Percentiles rank a stretch among this genome's conserved stretches.
phyloP scores from a whole-genome alignment of 23 tunicate genomes.

The Styela clava region DNA sequence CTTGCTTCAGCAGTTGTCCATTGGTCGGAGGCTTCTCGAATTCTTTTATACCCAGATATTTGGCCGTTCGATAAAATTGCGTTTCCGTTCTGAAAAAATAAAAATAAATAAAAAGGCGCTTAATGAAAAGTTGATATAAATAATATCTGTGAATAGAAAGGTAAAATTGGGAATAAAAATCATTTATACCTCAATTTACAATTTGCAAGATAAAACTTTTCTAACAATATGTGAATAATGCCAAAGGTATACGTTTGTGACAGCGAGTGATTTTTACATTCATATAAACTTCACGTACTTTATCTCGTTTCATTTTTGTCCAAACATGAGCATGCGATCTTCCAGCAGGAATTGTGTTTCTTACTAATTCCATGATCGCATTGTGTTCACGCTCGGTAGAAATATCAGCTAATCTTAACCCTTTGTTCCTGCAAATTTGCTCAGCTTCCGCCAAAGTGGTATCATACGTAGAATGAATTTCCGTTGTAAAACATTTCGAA shows the following conservation, averaged over 20 bases:
- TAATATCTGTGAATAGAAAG: no score
- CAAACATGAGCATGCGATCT: not conserved
- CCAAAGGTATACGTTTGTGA: no score
- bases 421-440: not conserved
- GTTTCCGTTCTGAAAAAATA: not conserved
- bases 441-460: not conserved
- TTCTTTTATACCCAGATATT: not conserved
- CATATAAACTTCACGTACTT: not conserved
- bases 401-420: not conserved
- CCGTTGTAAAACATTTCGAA: not conserved
- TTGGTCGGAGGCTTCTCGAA: not conserved
- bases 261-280: no score
- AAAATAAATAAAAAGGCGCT: not conserved
- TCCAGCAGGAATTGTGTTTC: not conserved
- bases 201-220: no score
- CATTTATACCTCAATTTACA: no score
- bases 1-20: not conserved
- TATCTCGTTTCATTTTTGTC: not conserved
- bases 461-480: not conserved
- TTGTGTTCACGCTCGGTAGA: not conserved
- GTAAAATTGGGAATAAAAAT: no score
- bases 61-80: not conserved
- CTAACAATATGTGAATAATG: no score
- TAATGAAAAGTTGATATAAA: not conserved
- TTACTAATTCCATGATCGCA: not conserved